These are phyloP conservation scores for Cephus pygmeus DNA, from an alignment of 2,888 invertebrate species.

Conservation along the genomic window DNA sequence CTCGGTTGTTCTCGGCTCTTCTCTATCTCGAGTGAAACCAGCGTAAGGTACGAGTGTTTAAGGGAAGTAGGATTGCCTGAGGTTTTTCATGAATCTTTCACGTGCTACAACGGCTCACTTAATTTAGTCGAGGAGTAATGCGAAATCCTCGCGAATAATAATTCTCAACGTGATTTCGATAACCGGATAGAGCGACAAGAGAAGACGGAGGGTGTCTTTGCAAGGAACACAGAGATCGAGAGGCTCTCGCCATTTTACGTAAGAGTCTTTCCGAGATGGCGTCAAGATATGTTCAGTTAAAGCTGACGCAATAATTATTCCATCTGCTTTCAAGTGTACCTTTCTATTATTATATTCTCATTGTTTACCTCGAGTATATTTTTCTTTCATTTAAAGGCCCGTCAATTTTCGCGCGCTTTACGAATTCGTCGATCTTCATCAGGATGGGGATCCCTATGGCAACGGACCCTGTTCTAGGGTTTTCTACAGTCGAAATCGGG, in stretches of 20 bases:
- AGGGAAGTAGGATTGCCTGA: not conserved
- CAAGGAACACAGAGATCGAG: not conserved
- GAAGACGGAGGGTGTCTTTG: not conserved
- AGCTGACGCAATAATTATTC: not conserved
- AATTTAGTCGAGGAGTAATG: not conserved
- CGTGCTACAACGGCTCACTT: not conserved
- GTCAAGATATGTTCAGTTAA: not conserved
- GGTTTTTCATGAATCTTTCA: not conserved
- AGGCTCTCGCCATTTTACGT: not conserved
- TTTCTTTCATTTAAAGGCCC: slow-evolving; percentile 70
- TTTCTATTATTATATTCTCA: not conserved
- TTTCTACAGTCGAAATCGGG: slow-evolving; percentile 74
- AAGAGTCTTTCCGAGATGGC: not conserved
- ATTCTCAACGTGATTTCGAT: not conserved
- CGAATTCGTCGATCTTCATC: slow-evolving; percentile 88
- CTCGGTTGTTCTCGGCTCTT: not conserved
- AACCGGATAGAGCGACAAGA: not conserved
- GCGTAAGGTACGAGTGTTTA: not conserved
- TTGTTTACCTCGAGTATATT: not conserved
- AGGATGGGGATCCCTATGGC: slow-evolving; percentile 84
- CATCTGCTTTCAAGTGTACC: not conserved
- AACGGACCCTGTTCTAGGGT: slow-evolving; percentile 80
- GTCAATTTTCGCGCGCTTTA: slow-evolving; percentile 87
- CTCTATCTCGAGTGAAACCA: not conserved
- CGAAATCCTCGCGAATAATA: not conserved